A percentile compares a stretch with the other conserved stretches of the same genome.
phyloP scores from a whole-genome alignment of 2,888 invertebrate species.

The Pocota personata region DNA sequence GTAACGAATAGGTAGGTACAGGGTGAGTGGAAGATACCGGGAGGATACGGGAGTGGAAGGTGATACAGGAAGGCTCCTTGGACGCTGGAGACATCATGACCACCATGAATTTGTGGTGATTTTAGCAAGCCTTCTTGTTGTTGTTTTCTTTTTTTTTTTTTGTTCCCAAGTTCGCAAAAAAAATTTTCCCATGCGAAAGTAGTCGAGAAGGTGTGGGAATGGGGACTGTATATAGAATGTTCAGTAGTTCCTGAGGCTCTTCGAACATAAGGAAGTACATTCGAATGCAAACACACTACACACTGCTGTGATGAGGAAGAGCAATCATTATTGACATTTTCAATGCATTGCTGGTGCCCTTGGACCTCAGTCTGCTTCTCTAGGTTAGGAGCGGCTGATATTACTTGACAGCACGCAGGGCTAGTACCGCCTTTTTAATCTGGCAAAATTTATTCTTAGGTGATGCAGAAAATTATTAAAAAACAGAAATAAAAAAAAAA shows the following conservation, averaged over 20 bases:
- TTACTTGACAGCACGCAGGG: too few relatives aligned
- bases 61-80: conserved; percentile 30
- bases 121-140: not conserved
- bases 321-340: too few relatives aligned
- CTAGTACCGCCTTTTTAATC: too few relatives aligned
- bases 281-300: not conserved
- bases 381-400: too few relatives aligned
- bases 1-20: not conserved
- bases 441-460: too few relatives aligned
- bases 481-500: too few relatives aligned
- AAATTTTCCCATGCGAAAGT: conserved; percentile 29
- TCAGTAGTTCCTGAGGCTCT: not conserved
- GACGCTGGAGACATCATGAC: conserved; percentile 66
- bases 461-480: too few relatives aligned
- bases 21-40: not conserved
- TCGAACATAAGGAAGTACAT: not conserved
- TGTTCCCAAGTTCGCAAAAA: not conserved
- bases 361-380: too few relatives aligned
- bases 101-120: conserved; percentile 61
- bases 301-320: too few relatives aligned
- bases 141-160: not conserved
- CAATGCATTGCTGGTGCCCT: too few relatives aligned
- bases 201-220: not conserved
- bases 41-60: not conserved
- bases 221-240: not conserved